Conservation (phyloP, 2,888 invertebrate species). For the Scaptomyza caliginosa region DNA sequence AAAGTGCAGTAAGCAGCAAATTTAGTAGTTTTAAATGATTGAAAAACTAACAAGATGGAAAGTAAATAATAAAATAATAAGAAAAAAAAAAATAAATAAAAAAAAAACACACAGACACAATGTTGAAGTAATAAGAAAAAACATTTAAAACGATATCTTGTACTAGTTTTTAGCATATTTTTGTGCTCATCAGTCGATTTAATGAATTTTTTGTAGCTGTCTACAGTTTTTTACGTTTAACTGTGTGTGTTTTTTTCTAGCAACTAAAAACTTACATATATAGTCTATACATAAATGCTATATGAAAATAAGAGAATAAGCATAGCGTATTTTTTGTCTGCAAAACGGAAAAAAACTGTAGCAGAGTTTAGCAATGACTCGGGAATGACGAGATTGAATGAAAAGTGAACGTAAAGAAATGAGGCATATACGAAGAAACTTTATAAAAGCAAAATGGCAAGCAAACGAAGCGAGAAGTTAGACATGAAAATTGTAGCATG, state of each 20-base stretch:
- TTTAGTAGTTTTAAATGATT: constrained; percentile 46
- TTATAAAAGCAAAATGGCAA: constrained; percentile 44
- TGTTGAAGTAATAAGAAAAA: constrained; percentile 10
- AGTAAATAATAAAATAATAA: not conserved
- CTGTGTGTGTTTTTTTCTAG: constrained; percentile 61
- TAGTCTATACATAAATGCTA: constrained; percentile 23
- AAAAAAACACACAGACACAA: constrained; percentile 5
- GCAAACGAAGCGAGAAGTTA: constrained; percentile 19
- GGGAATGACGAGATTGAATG: constrained; percentile 2
- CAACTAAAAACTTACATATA: constrained; percentile 32
- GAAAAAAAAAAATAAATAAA: not conserved
- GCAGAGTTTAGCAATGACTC: constrained; percentile 23
- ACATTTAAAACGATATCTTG: constrained; percentile 40
- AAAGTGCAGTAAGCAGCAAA: constrained; percentile 44
- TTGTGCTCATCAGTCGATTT: constrained; percentile 77
- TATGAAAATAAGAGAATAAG: constrained; percentile 43
- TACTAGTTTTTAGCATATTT: constrained; percentile 76
- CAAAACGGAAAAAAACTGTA: constrained; percentile 11
- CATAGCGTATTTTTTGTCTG: constrained; percentile 56
- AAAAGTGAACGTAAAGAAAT: constrained; percentile 52
- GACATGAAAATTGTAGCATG: constrained; percentile 45
- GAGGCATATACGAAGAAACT: constrained; percentile 57
- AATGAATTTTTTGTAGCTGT: constrained; percentile 75
- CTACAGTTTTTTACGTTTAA: constrained; percentile 74
- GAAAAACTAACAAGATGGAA: constrained; percentile 3